phyloP scores from a whole-genome alignment of 2,888 invertebrate species.

The Pristionchus maxplancki region DNA sequence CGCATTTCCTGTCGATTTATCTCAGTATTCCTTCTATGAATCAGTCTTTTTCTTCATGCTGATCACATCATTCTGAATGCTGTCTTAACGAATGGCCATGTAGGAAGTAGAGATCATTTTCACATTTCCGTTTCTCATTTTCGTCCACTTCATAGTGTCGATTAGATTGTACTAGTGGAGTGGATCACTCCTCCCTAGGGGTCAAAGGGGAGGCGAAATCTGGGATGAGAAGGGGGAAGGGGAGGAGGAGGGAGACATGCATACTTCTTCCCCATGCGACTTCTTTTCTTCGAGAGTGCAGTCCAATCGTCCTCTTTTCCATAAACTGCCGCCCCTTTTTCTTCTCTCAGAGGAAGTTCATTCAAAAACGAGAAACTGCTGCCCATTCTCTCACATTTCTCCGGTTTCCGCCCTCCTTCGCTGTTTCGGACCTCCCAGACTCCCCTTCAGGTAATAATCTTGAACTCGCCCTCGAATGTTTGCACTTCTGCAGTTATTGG shows the following conservation, averaged over 20 bases:
- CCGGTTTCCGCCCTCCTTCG: neutral
- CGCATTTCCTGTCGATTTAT: too few relatives aligned
- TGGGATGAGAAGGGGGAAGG: neutral
- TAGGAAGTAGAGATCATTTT: neutral
- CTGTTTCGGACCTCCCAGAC: neutral
- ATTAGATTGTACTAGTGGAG: constrained; percentile 19
- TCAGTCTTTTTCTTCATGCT: neutral
- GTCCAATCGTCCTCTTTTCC: constrained; percentile 15
- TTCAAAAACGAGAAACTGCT: neutral
- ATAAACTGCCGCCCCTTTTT: neutral
- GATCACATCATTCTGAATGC: too few relatives aligned
- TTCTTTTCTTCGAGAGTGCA: neutral
- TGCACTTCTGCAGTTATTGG: too few relatives aligned
- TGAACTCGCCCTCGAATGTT: too few relatives aligned
- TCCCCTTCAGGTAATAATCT: too few relatives aligned
- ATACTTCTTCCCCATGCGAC: constrained; percentile 3
- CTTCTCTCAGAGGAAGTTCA: constrained; percentile 5
- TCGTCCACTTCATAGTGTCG: neutral
- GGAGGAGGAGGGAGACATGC: constrained; percentile 19
- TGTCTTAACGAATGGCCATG: too few relatives aligned
- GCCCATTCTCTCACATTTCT: neutral
- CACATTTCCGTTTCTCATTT: neutral
- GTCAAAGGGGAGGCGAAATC: neutral
- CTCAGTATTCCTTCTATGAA: neutral
- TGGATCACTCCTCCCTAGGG: constrained; percentile 1